phyloP scores from a whole-genome alignment of 1,140 invertebrate species.

The Matsumurasca onukii region DNA sequence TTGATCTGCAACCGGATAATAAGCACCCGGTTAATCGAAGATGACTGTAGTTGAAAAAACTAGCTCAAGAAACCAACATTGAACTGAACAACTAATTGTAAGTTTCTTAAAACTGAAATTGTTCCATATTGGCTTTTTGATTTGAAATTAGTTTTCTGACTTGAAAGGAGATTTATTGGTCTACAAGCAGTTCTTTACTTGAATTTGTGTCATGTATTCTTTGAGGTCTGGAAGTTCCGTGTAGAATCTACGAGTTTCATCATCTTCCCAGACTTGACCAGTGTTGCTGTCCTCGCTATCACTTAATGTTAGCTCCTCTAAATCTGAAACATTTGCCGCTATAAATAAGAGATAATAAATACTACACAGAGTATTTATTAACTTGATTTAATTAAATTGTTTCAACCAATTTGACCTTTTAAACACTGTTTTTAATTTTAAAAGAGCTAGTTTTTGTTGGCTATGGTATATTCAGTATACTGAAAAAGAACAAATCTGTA shows the following conservation, averaged over 20 bases:
- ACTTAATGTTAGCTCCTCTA: background rate
- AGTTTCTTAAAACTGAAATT: background rate
- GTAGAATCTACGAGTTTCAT: conserved; percentile 93
- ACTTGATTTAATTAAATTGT: no score
- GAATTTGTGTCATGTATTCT: conserved; percentile 83
- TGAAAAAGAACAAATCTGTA: no score
- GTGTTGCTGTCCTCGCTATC: conserved; percentile 15
- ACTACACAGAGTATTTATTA: no score
- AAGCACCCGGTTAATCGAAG: no score
- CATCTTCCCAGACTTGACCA: conserved; percentile 78
- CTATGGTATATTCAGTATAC: no score
- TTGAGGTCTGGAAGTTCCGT: conserved; percentile 89
- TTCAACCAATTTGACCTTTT: no score
- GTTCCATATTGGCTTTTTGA: background rate
- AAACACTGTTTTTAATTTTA: no score
- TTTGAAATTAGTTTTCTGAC: background rate
- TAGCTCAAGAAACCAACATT: background rate
- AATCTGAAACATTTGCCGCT: background rate
- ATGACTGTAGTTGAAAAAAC: no score
- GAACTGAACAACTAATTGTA: background rate
- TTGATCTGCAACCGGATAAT: no score
- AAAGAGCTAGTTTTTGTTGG: no score
- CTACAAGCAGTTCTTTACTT: conserved; percentile 52
- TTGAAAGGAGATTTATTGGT: background rate
- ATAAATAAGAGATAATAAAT: conserved; percentile 9